Evolutionary conservation across 2,797 vertebrate species (phyloP), one percentile per base, ranked within the genome.

Genomic region (Nannoperca australis): DNA sequence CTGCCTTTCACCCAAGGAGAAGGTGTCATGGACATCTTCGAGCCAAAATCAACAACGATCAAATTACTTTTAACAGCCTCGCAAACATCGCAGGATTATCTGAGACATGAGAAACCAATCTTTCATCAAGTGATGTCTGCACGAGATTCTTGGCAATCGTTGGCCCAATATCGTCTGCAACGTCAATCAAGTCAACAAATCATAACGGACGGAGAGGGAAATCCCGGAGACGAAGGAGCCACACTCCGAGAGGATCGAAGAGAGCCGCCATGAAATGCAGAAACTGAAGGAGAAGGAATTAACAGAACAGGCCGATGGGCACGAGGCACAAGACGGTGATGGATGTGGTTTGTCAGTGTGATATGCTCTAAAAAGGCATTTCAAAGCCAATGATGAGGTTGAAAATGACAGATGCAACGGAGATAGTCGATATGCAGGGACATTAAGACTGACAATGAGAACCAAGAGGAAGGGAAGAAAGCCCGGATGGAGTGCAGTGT

Each of bases 391-490:
- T 44, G 55, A 79, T 53, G 49, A 73, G 40, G 61, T 32, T 44
- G 49, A 56, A 78, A 78, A 62, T 75, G 73, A 89, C 62, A 65
- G 67, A 84, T 56, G 79, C 73, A 58, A 34, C 3, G 34, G 63
- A 67, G 54, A 65, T 7, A 17, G 69, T 18, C 1, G 22, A 76
- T 54, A 53, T 18, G 27, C 10, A 13, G 32, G n/a, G 76, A 87
- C 53, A 59, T 30, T 12, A 51, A 68, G 47, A 49, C 67, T 34
- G 70, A 47, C 11, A 42, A 56, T 61, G 44, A 63, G 24, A 38
- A 62, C 27, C 32, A 40, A 49, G 34, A 74, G 38, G 58, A 62
- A 36, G 30, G 22, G 17, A 1, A 18, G 45, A 53, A 51, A 65
- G 56, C 53, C 27, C 9, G 69, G 77, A 83, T 18, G 38, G 73